Evolutionary conservation across 92 coral and sea anemone genomes (phyloP).

Genomic region (Chrysogorgia sp.): DNA sequence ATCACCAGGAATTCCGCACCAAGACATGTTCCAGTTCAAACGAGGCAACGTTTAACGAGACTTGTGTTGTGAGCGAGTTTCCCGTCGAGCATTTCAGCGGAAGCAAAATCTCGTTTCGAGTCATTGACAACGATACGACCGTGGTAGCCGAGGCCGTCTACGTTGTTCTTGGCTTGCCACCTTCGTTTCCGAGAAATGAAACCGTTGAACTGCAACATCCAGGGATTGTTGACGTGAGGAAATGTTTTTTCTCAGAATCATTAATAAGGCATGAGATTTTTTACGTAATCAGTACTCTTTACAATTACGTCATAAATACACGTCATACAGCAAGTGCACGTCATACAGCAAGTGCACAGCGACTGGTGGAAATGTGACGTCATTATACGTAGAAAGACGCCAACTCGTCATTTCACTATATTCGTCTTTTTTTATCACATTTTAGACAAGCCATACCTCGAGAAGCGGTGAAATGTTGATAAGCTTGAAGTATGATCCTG

Average conservation of each 20-base stretch:
- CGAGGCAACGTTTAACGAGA: slow-evolving; percentile 83
- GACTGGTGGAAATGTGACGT: too few relatives aligned
- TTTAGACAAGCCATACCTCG: slow-evolving; percentile 20
- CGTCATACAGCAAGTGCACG: too few relatives aligned
- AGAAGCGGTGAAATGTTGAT: slow-evolving; percentile 27
- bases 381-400: background rate
- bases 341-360: too few relatives aligned
- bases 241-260: background rate
- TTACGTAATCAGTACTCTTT: background rate
- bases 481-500: slow-evolving; percentile 28
- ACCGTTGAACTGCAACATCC: slow-evolving; percentile 40
- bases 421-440: background rate
- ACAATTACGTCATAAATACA: too few relatives aligned
- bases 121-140: slow-evolving; percentile 5
- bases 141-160: slow-evolving; percentile 36
- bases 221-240: slow-evolving; percentile 30
- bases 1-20: slow-evolving; percentile 42
- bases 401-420: background rate
- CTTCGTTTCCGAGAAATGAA: slow-evolving; percentile 41
- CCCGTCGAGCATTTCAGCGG: slow-evolving; percentile 36
- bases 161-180: slow-evolving; percentile 19
- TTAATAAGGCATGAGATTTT: too few relatives aligned
- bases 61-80: slow-evolving; percentile 92
- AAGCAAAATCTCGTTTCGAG: slow-evolving; percentile 38
- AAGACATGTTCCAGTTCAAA: slow-evolving; percentile 58